Evolutionary conservation across 2,113 vertebrate genomes (phyloP).

Genomic region (Nyctibius bracteatus): DNA sequence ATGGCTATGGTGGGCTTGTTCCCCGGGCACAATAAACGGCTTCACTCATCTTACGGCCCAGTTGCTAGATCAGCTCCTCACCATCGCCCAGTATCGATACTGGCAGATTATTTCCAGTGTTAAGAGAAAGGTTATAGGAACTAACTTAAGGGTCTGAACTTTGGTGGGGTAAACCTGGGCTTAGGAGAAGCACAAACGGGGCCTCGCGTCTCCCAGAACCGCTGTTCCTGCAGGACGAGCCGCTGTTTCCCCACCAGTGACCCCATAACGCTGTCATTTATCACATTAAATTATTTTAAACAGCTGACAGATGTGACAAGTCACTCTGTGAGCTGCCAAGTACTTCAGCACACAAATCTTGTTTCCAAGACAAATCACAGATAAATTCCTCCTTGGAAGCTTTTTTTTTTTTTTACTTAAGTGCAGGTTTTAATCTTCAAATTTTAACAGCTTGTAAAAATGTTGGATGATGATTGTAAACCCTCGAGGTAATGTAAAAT

Average conservation of each 20-base stretch:
- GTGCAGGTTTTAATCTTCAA: not conserved
- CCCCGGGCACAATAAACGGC: too few relatives aligned
- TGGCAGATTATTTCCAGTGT: too few relatives aligned
- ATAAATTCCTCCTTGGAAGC: not conserved
- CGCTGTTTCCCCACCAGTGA: not conserved
- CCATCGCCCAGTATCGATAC: not conserved
- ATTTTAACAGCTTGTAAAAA: not conserved
- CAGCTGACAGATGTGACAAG: not conserved
- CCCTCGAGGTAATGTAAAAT: not conserved
- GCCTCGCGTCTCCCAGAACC: not conserved
- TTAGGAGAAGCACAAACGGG: not conserved
- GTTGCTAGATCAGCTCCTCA: not conserved
- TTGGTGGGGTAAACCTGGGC: not conserved
- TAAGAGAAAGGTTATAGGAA: not conserved
- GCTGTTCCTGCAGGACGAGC: not conserved
- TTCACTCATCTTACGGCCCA: fast-evolving
- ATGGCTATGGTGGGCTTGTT: fast-evolving
- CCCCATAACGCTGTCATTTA: not conserved
- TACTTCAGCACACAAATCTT: not conserved
- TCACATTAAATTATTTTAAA: not conserved
- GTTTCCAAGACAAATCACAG: not conserved
- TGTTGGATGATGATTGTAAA: not conserved
- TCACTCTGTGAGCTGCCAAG: not conserved
- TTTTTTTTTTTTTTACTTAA: not conserved
- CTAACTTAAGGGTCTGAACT: not conserved